phyloP scores from a whole-genome alignment of 1,140 invertebrate species.

The Augochlora pura region DNA sequence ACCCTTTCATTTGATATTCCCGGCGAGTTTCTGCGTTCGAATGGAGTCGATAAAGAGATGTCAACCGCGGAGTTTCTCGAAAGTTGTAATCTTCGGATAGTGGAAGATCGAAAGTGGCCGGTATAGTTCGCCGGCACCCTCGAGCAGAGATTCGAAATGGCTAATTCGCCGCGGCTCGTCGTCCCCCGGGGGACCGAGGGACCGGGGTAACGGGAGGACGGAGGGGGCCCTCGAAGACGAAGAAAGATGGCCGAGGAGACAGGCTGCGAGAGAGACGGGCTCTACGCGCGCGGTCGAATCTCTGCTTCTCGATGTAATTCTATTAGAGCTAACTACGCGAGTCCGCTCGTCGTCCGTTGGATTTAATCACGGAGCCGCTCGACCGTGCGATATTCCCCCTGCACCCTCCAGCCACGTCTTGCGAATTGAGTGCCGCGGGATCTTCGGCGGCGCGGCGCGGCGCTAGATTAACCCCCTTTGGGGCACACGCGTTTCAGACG shows the following conservation, averaged over 20 bases:
- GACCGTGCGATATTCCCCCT: slow-evolving; percentile 73
- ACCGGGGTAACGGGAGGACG: background rate
- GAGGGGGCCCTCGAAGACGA: slow-evolving; percentile 56
- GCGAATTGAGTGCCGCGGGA: slow-evolving; percentile 8
- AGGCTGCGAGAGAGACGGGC: slow-evolving; percentile 52
- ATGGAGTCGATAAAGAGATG: too few species aligned
- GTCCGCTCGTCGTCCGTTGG: slow-evolving; percentile 72
- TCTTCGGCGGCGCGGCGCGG: too few species aligned
- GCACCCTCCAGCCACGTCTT: slow-evolving; percentile 48
- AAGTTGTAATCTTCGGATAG: too few species aligned
- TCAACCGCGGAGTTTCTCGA: too few species aligned
- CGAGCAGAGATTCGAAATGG: slow-evolving; percentile 78
- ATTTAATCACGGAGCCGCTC: slow-evolving; percentile 78
- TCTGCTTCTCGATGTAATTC: slow-evolving; percentile 79
- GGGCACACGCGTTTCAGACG: too few species aligned
- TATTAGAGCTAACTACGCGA: slow-evolving; percentile 80
- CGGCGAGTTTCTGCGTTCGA: too few species aligned
- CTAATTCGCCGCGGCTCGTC: slow-evolving; percentile 77
- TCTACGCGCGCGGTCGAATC: slow-evolving; percentile 17
- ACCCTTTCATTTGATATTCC: too few species aligned
- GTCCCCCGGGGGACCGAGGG: slow-evolving; percentile 75
- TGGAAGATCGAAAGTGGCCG: too few species aligned
- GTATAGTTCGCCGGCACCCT: slow-evolving; percentile 49
- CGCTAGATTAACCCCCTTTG: too few species aligned
- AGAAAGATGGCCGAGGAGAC: slow-evolving; percentile 56